A percentile compares a stretch with the other conserved stretches of the same genome.
Conservation (phyloP, 2,888 invertebrate species). For the Drosophila rubida region DNA sequence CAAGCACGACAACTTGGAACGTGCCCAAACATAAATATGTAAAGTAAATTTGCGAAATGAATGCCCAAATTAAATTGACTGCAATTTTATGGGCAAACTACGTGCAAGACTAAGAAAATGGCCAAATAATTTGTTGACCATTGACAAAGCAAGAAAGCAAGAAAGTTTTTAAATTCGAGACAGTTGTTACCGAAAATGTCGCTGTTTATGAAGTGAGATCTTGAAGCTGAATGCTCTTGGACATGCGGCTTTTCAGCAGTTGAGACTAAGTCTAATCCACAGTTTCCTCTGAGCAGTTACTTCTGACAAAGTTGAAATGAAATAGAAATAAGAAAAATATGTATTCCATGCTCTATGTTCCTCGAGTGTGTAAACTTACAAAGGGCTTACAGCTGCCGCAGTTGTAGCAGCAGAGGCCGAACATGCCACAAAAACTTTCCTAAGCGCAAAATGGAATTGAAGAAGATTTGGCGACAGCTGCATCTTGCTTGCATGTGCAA, state of each 20-base stretch:
- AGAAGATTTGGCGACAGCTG: constrained; percentile 36
- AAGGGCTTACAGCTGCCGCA: not conserved
- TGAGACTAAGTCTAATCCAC: not conserved
- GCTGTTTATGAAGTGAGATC: constrained; percentile 1
- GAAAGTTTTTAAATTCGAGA: not conserved
- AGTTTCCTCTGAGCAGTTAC: not conserved
- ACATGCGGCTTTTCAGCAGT: not conserved
- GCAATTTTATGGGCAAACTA: constrained; percentile 38
- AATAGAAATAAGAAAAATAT: constrained; percentile 11
- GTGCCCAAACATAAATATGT: constrained; percentile 36
- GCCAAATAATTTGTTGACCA: constrained; percentile 17
- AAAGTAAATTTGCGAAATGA: constrained; percentile 29
- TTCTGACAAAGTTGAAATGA: constrained; percentile 3
- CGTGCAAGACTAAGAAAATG: constrained; percentile 31
- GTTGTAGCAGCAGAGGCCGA: constrained; percentile 5
- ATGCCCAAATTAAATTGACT: constrained; percentile 36
- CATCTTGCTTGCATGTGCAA: constrained; percentile 14
- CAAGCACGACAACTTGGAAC: constrained; percentile 11
- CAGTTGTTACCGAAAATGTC: constrained; percentile 7
- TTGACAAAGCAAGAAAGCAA: not conserved
- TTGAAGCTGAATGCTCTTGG: constrained; percentile 1
- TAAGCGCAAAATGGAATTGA: constrained; percentile 13
- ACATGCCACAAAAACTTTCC: constrained; percentile 20
- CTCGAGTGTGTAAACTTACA: constrained; percentile 8
- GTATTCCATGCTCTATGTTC: constrained; percentile 5